These are phyloP conservation scores for Cisticola juncidis DNA, from an alignment of 2,113 vertebrate species.

Conservation along the genomic window DNA sequence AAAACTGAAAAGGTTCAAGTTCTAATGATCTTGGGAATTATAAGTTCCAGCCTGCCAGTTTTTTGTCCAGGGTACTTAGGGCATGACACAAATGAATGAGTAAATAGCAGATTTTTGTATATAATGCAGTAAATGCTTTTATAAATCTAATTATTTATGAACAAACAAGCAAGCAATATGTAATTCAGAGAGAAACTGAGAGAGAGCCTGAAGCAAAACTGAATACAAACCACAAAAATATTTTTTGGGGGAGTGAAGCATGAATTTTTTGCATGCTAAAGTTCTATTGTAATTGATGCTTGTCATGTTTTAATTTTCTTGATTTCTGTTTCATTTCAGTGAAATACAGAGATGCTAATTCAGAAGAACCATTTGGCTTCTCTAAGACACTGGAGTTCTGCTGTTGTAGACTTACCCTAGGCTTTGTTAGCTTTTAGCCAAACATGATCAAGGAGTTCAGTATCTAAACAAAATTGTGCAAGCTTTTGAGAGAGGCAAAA, in stretches of 20 bases:
- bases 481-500: background rate
- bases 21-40: background rate
- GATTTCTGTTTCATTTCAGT: slow-evolving; percentile 23
- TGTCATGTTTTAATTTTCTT: background rate
- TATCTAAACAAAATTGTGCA: background rate
- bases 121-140: background rate
- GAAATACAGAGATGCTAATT: background rate
- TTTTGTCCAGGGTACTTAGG: background rate
- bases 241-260: background rate
- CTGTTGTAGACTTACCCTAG: background rate
- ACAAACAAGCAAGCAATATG: background rate
- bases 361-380: background rate
- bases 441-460: background rate
- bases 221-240: background rate
- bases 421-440: background rate
- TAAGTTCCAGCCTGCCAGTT: background rate
- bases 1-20: background rate
- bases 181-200: background rate
- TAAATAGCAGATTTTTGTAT: background rate
- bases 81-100: background rate
- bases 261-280: background rate
- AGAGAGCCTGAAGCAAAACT: background rate
- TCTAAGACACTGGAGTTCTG: background rate
- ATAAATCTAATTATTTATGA: background rate
- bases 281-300: background rate